Conservation (phyloP, 2,888 invertebrate species). For the Acanthoscelides obtectus region DNA sequence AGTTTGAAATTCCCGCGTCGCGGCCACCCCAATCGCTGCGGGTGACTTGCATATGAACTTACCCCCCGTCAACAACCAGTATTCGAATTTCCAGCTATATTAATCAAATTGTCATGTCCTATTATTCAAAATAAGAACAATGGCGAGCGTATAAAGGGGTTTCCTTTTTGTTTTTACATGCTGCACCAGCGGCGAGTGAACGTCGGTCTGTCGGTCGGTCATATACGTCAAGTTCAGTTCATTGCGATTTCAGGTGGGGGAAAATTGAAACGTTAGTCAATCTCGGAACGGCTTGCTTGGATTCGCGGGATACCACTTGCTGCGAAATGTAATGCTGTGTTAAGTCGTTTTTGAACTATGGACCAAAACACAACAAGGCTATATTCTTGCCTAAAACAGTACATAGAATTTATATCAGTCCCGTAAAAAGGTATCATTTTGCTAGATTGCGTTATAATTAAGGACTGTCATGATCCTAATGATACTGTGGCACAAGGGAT, state of each 20-base stretch:
- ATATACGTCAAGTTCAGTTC: not conserved
- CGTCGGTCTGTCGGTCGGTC: not conserved
- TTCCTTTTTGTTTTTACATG: constrained; percentile 11
- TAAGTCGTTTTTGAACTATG: too few species aligned
- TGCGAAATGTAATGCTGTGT: too few species aligned
- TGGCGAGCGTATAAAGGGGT: constrained; percentile 23
- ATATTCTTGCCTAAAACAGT: too few species aligned
- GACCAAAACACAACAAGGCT: too few species aligned
- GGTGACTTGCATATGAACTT: constrained; percentile 37
- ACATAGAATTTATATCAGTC: too few species aligned
- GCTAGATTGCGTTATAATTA: too few species aligned
- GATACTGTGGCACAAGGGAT: too few species aligned
- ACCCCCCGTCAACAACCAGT: constrained; percentile 42
- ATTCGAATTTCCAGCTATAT: constrained; percentile 46
- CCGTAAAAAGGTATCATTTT: too few species aligned
- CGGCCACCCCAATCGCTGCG: constrained; percentile 29
- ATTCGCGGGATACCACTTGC: not conserved
- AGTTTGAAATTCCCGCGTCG: constrained; percentile 33
- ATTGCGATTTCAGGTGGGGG: not conserved
- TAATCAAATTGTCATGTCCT: constrained; percentile 47
- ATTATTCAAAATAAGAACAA: constrained; percentile 44
- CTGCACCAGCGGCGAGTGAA: not conserved
- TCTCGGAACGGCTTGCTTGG: not conserved
- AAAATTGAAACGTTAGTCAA: not conserved
- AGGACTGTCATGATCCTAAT: too few species aligned